A percentile compares a stretch with the other conserved stretches of the same genome.
Evolutionary conservation across 2,888 invertebrate genomes (phyloP).

Genomic region (Drosophila peninsularis): DNA sequence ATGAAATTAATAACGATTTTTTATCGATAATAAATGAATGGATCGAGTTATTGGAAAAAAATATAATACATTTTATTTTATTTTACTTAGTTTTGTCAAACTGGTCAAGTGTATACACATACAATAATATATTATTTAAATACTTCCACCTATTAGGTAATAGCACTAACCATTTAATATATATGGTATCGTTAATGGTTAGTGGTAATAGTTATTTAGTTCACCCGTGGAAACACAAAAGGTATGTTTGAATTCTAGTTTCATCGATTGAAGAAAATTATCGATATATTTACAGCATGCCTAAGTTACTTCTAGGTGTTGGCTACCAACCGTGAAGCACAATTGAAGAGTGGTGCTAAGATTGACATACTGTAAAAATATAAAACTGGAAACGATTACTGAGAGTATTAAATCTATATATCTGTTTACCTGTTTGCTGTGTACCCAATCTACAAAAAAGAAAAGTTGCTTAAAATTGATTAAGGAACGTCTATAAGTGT

Average conservation of each 20-base stretch:
- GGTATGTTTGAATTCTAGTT: neutral
- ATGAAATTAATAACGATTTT: too few species aligned
- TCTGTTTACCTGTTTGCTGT: slow-evolving; percentile 18
- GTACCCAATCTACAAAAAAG: neutral
- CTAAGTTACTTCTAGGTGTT: slow-evolving; percentile 63
- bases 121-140: too few species aligned
- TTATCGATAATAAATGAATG: too few species aligned
- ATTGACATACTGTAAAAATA: slow-evolving; percentile 57
- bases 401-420: slow-evolving; percentile 10
- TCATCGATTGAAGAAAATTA: neutral
- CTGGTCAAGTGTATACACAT: too few species aligned
- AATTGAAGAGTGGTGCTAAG: slow-evolving; percentile 62
- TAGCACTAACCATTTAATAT: too few species aligned
- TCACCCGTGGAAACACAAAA: neutral
- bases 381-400: slow-evolving; percentile 10
- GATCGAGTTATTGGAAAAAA: too few species aligned
- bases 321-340: slow-evolving; percentile 76
- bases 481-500: slow-evolving; percentile 6
- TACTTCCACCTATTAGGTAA: too few species aligned
- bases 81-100: too few species aligned
- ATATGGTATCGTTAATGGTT: too few species aligned
- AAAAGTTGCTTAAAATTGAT: slow-evolving; percentile 8
- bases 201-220: too few species aligned
- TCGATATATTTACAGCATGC: slow-evolving; percentile 20
- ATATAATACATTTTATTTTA: too few species aligned